Percentiles rank a stretch among this genome's conserved stretches.
Evolutionary conservation across 2,113 vertebrate species (phyloP).

Genomic region (Alces alces): DNA sequence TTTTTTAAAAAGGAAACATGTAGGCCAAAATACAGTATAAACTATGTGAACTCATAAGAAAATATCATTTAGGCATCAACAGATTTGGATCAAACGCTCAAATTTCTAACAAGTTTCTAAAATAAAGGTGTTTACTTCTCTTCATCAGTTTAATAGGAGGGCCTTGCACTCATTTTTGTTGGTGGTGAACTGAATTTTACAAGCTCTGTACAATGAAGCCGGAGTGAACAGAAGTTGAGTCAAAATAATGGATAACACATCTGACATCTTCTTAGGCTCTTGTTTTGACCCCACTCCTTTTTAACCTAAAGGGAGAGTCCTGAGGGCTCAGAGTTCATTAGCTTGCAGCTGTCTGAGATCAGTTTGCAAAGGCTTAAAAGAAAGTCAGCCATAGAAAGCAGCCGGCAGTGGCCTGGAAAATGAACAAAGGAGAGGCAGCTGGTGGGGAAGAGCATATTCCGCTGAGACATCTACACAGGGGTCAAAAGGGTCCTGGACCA

Average conservation of each 20-base stretch:
- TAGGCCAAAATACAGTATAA: neutral
- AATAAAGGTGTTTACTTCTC: neutral
- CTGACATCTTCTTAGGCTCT: neutral
- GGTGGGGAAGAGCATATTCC: neutral
- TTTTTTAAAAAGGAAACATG: neutral
- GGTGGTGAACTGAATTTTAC: neutral
- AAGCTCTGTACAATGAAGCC: neutral
- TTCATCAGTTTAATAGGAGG: neutral
- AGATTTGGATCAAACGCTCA: neutral
- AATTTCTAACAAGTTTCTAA: neutral
- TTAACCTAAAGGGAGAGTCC: neutral
- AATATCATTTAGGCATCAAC: neutral
- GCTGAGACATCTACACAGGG: neutral
- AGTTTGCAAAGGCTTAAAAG: neutral
- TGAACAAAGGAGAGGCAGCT: neutral
- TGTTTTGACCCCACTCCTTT: neutral
- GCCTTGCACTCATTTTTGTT: neutral
- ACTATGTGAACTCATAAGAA: neutral
- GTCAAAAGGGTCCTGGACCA: neutral
- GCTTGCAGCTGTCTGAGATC: conserved; percentile 44
- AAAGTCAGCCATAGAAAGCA: neutral
- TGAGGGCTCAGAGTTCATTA: conserved; percentile 37
- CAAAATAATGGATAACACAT: neutral
- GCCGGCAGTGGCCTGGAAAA: neutral
- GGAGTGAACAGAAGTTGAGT: neutral